A percentile compares a stretch with the other conserved stretches of the same genome.
These are phyloP conservation scores for Thecocarcelia acutangulata DNA, from an alignment of 2,888 invertebrate genomes.

Conservation along the genomic window DNA sequence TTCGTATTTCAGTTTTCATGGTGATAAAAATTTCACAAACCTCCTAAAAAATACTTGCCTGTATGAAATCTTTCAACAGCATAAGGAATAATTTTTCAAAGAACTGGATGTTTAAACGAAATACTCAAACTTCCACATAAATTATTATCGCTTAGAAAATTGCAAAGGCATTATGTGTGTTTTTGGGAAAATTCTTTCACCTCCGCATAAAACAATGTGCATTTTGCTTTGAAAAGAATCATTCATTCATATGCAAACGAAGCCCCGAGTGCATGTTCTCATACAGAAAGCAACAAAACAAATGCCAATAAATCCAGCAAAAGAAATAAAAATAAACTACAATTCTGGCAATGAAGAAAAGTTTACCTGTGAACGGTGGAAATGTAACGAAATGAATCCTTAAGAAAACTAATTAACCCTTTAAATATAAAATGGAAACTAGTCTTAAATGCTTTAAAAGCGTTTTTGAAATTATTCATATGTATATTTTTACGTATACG, in stretches of 20 bases:
- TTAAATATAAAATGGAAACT: not conserved
- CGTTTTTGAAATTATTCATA: too few relatives aligned
- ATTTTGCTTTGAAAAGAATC: constrained; percentile 9
- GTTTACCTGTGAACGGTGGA: constrained; percentile 11
- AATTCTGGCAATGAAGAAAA: constrained; percentile 66
- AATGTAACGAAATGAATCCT: constrained; percentile 31
- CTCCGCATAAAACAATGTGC: constrained; percentile 30
- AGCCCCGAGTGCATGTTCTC: constrained; percentile 37
- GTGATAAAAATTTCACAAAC: constrained; percentile 12
- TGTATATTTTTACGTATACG: too few relatives aligned
- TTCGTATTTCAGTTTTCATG: not conserved
- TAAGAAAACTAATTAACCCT: constrained; percentile 29
- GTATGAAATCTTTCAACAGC: not conserved
- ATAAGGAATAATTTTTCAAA: constrained; percentile 23
- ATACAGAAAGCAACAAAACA: constrained; percentile 29
- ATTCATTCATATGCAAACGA: constrained; percentile 42
- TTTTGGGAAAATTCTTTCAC: constrained; percentile 49
- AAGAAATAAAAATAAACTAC: constrained; percentile 28
- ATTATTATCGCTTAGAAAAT: constrained; percentile 57
- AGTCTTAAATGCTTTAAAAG: too few relatives aligned
- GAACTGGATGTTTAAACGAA: constrained; percentile 33
- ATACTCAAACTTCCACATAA: constrained; percentile 49
- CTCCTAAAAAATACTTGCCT: not conserved
- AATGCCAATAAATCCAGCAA: constrained; percentile 52
- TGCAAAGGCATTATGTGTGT: constrained; percentile 3